Evolutionary conservation across 2,888 invertebrate genomes (phyloP).

Genomic region (Rhingia rostrata): DNA sequence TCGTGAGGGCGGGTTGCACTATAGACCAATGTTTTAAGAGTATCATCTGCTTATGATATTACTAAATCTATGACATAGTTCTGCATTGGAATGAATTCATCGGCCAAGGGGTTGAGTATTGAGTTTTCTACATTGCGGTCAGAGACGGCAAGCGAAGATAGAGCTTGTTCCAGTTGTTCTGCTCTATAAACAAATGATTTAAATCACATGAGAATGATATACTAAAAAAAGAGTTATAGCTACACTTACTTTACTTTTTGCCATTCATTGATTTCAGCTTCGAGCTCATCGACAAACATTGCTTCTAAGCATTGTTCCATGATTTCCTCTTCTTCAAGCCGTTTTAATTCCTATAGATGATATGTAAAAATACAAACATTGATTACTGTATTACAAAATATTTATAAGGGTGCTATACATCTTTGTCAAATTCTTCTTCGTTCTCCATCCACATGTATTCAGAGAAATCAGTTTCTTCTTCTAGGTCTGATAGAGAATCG

Average conservation of each 20-base stretch:
- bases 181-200: slow-evolving; percentile 74
- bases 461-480: slow-evolving; percentile 87
- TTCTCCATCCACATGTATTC: slow-evolving; percentile 98
- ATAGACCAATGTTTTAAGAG: slow-evolving; percentile 42
- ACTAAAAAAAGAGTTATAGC: neutral
- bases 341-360: slow-evolving; percentile 88
- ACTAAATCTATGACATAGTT: slow-evolving; percentile 79
- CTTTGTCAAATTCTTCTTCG: slow-evolving; percentile 95
- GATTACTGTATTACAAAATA: neutral
- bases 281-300: slow-evolving; percentile 90
- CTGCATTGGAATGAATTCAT: slow-evolving; percentile 90
- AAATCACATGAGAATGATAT: no score
- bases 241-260: slow-evolving; percentile 80
- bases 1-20: slow-evolving; percentile 66
- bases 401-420: slow-evolving; percentile 84
- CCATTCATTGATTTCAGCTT: slow-evolving; percentile 83
- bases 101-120: slow-evolving; percentile 92
- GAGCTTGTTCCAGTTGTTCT: slow-evolving; percentile 81
- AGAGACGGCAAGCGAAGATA: slow-evolving; percentile 80
- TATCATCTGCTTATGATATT: slow-evolving; percentile 78
- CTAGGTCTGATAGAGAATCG: slow-evolving; percentile 80
- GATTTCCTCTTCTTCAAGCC: slow-evolving; percentile 92
- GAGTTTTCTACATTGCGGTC: slow-evolving; percentile 85
- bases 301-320: slow-evolving; percentile 95
- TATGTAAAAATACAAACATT: no score